Conservation (phyloP, 2,113 vertebrate genomes). For the Tretioscincus oriximinensis region DNA sequence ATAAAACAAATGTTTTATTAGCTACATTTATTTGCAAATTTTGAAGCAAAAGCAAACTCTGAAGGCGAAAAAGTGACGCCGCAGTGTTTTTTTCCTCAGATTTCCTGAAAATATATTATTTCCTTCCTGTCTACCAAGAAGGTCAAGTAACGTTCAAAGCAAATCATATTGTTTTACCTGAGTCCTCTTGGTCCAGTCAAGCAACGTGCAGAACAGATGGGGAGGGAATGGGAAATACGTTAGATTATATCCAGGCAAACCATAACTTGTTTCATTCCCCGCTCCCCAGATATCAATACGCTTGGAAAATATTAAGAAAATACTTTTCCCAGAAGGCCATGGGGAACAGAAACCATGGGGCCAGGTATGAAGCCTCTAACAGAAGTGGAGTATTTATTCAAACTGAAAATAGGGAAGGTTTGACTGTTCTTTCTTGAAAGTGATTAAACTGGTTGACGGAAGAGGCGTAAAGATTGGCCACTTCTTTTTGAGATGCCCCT, state of each 20-base stretch:
- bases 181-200: constrained; percentile 32
- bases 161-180: constrained; percentile 43
- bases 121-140: neutral
- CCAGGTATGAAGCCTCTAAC: too few species aligned
- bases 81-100: neutral
- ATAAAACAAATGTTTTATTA: too few species aligned
- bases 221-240: neutral
- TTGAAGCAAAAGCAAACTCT: neutral
- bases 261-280: neutral
- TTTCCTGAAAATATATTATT: neutral
- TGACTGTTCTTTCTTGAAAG: too few species aligned
- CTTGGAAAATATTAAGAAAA: too few species aligned
- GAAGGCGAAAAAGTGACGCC: neutral
- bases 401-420: too few species aligned
- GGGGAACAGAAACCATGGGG: too few species aligned
- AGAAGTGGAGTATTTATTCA: too few species aligned
- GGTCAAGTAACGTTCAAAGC: neutral
- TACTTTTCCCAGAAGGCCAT: too few species aligned
- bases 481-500: too few species aligned
- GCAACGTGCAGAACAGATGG: neutral
- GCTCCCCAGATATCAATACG: too few species aligned
- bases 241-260: neutral
- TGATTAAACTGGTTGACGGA: too few species aligned
- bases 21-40: neutral
- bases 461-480: too few species aligned